These are phyloP conservation scores for Plagodis pulveraria DNA, from an alignment of 2,888 invertebrate genomes.

Conservation along the genomic window DNA sequence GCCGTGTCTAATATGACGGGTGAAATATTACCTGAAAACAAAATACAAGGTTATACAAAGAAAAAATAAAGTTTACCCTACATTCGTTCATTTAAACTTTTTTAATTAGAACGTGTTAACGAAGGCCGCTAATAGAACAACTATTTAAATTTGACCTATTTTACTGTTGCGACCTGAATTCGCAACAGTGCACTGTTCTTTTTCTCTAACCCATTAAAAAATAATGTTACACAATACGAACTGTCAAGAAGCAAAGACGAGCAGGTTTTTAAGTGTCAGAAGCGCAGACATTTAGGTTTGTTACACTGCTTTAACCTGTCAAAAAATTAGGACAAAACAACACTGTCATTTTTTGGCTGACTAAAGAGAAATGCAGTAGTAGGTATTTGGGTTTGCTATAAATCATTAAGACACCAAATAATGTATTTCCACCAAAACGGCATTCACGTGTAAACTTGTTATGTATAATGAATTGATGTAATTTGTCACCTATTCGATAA, in stretches of 20 bases:
- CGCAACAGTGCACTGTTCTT: conserved; percentile 68
- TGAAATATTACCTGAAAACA: conserved; percentile 72
- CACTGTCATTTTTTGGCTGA: conserved; percentile 28
- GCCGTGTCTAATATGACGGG: conserved; percentile 35
- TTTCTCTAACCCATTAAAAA: conserved; percentile 67
- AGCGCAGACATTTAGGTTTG: conserved; percentile 60
- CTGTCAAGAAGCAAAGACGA: conserved; percentile 67
- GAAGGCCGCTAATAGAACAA: conserved; percentile 65
- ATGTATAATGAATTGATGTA: conserved; percentile 20
- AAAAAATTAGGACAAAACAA: conserved; percentile 36
- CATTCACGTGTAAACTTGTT: conserved; percentile 14
- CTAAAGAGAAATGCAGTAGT: conserved; percentile 28
- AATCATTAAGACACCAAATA: conserved; percentile 26
- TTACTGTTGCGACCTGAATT: conserved; percentile 74
- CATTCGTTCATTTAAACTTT: conserved; percentile 53
- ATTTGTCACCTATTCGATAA: conserved; percentile 26
- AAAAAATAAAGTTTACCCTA: conserved; percentile 49
- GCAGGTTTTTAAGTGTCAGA: conserved; percentile 65
- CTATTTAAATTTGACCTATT: conserved; percentile 78
- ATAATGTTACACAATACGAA: conserved; percentile 67
- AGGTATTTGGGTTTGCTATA: conserved; percentile 20
- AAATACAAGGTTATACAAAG: conserved; percentile 57
- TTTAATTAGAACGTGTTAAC: conserved; percentile 79
- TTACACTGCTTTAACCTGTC: conserved; percentile 53
- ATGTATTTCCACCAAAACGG: conserved; percentile 24